These are phyloP conservation scores for Platygyra sinensis DNA, from an alignment of 64 coral and sea anemone genomes.

Conservation along the genomic window DNA sequence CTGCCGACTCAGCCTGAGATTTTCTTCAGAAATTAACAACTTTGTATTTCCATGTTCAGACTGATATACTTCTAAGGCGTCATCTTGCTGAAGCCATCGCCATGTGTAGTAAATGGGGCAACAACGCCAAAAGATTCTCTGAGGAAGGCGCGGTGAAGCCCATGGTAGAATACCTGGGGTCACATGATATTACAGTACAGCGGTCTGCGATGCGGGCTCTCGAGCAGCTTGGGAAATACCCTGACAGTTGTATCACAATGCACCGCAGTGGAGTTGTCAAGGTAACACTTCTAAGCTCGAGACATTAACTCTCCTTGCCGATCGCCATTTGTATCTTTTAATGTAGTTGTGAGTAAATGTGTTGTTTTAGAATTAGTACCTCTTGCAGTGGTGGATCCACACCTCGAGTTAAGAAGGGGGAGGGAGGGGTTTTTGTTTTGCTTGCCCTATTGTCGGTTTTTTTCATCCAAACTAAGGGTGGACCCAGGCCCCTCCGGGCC, in stretches of 20 bases:
- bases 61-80: constrained; percentile 50
- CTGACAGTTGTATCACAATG: constrained; percentile 85
- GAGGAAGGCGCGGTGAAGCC: constrained; percentile 71
- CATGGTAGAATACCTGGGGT: constrained; percentile 77
- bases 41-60: constrained; percentile 32
- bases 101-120: constrained; percentile 79
- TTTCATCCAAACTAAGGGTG: no score
- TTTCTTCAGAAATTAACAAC: no score
- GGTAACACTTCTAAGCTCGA: constrained; percentile 9
- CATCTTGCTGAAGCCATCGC: constrained; percentile 85
- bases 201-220: constrained; percentile 84
- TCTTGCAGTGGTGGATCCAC: no score
- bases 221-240: constrained; percentile 55
- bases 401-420: no score
- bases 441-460: no score
- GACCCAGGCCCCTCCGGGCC: no score
- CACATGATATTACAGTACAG: constrained; percentile 70
- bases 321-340: background rate
- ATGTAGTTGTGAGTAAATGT: no score
- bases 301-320: background rate
- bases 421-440: no score
- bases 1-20: no score
- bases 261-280: constrained; percentile 84
- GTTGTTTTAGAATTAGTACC: no score
- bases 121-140: constrained; percentile 70